A percentile compares a stretch with the other conserved stretches of the same genome.
Evolutionary conservation across 2,888 invertebrate genomes (phyloP).

Genomic region (Tuberolachnus salignus): DNA sequence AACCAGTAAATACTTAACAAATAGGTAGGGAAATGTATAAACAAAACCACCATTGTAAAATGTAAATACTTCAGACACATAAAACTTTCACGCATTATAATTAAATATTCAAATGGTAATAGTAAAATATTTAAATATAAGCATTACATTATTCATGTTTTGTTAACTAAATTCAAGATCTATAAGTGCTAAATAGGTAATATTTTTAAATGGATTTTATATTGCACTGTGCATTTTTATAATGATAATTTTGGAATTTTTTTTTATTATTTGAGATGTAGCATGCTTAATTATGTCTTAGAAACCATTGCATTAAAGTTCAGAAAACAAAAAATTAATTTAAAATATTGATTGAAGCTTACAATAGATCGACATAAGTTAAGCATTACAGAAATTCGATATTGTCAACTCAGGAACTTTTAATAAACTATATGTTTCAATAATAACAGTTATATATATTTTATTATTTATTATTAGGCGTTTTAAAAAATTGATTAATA

Average conservation of each 20-base stretch:
- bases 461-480: conserved; percentile 14
- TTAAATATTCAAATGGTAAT: background rate
- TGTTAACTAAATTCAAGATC: background rate
- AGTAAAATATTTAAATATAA: background rate
- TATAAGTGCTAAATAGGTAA: background rate
- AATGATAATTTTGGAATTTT: no score
- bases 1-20: conserved; percentile 9
- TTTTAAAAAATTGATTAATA: conserved; percentile 19
- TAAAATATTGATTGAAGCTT: background rate
- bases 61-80: background rate
- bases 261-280: background rate
- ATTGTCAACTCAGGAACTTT: conserved; percentile 48
- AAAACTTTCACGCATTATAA: background rate
- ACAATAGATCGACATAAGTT: conserved; percentile 17
- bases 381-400: conserved; percentile 12
- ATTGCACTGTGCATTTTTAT: background rate
- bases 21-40: background rate
- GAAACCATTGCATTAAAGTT: background rate
- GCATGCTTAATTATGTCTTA: background rate
- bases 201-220: background rate
- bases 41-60: background rate
- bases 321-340: background rate
- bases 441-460: conserved; percentile 42
- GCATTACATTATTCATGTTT: background rate
- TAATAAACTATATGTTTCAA: conserved; percentile 44